Percentiles rank a stretch among this genome's conserved stretches.
phyloP scores from a whole-genome alignment of 2,797 vertebrate species.

The Acanthornis magna region DNA sequence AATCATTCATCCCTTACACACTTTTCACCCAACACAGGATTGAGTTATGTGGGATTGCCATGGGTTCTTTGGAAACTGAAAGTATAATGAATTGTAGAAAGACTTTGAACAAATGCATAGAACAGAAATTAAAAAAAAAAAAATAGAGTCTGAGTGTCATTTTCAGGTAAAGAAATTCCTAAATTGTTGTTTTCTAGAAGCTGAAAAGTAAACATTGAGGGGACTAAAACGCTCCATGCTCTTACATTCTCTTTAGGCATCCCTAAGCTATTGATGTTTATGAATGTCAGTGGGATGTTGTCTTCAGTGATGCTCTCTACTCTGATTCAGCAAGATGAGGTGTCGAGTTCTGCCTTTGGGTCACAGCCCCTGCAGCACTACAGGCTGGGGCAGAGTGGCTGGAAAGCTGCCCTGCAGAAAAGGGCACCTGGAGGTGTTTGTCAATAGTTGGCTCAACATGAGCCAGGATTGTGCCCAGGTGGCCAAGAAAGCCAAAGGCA shows the following conservation, averaged over 20 bases:
- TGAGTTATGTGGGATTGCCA: not conserved
- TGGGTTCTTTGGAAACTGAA: not conserved
- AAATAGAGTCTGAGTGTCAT: not conserved
- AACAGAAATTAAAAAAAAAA: not conserved
- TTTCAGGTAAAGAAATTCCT: not conserved
- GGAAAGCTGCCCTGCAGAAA: not conserved
- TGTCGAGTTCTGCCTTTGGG: not conserved
- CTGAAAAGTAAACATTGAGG: not conserved
- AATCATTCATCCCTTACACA: not conserved
- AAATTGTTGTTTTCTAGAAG: not conserved
- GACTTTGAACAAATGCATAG: not conserved
- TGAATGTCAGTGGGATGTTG: not conserved
- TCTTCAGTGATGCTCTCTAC: not conserved
- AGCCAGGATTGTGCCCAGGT: not conserved
- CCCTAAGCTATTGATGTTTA: not conserved
- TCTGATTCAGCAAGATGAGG: not conserved
- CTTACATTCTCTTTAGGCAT: not conserved
- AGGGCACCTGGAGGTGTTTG: too few relatives aligned
- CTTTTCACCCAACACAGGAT: not conserved
- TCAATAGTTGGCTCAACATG: accelerated
- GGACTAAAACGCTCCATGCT: not conserved
- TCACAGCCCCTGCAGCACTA: not conserved
- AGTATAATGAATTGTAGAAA: not conserved
- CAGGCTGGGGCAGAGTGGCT: not conserved
- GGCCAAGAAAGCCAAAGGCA: not conserved